Percentiles rank a stretch among this genome's conserved stretches.
Evolutionary conservation across 1,140 invertebrate species (phyloP).

Genomic region (Globodera ellingtonae): DNA sequence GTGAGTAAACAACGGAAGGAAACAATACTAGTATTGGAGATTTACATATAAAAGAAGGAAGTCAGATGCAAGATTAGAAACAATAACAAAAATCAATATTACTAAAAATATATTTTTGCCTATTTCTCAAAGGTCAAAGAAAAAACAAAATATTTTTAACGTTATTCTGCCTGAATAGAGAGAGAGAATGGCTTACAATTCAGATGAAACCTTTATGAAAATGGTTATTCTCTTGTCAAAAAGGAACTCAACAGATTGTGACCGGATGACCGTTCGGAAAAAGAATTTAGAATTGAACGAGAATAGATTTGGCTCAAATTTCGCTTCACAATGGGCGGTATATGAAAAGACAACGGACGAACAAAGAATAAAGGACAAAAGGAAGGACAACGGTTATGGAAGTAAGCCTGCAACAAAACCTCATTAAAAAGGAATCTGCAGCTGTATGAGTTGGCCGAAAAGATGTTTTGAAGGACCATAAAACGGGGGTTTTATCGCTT

Average conservation of each 20-base stretch:
- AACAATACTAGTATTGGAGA: conserved; percentile 1
- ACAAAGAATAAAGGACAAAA: conserved; percentile 17
- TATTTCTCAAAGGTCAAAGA: no score
- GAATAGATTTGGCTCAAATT: conserved; percentile 20
- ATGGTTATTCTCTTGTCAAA: neutral
- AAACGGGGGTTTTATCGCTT: neutral
- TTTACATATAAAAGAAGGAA: neutral
- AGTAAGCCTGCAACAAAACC: neutral
- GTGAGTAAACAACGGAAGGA: conserved; percentile 4
- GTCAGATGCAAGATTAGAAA: neutral
- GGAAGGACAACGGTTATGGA: neutral
- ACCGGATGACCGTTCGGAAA: neutral
- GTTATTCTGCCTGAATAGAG: no score
- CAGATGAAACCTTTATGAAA: no score
- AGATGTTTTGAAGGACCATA: no score
- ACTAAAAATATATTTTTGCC: neutral
- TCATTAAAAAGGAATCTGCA: neutral
- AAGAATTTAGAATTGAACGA: neutral
- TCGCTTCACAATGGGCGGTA: conserved; percentile 6
- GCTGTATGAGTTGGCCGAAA: neutral
- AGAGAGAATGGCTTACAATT: no score
- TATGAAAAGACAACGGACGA: conserved; percentile 9
- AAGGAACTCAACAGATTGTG: neutral
- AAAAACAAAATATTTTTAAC: no score
- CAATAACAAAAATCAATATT: neutral